Conservation (phyloP, 1,140 invertebrate species). For the Cephus cinctus region DNA sequence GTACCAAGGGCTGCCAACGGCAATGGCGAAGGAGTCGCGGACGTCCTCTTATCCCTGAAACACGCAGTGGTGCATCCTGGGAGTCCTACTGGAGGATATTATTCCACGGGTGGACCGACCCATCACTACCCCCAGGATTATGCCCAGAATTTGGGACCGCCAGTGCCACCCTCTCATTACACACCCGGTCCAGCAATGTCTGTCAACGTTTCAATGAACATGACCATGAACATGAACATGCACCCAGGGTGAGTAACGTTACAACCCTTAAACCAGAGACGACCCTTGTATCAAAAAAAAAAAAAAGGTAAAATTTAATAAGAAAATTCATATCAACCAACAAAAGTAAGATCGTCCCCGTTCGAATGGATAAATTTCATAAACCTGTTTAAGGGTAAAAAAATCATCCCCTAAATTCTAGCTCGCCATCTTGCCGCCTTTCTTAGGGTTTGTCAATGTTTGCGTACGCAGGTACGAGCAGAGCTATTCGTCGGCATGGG, state of each 20-base stretch:
- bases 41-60: constrained; percentile 82
- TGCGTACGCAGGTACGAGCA: constrained; percentile 47
- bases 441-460: constrained; percentile 2
- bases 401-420: background rate
- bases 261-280: too few relatives aligned
- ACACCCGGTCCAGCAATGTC: constrained; percentile 73
- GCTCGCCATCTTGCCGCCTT: constrained; percentile 1
- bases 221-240: constrained; percentile 87
- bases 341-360: background rate
- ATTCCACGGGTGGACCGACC: constrained; percentile 37
- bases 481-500: constrained; percentile 51
- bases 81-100: constrained; percentile 54
- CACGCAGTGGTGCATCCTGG: constrained; percentile 83
- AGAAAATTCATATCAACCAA: too few relatives aligned
- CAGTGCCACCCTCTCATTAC: constrained; percentile 55
- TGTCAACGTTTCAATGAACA: constrained; percentile 96
- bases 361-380: background rate
- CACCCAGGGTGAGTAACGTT: constrained; percentile 62
- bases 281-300: too few relatives aligned
- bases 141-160: constrained; percentile 42
- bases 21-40: constrained; percentile 70
- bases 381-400: background rate
- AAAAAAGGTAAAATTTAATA: too few relatives aligned
- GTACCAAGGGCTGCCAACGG: constrained; percentile 40
- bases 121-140: constrained; percentile 56